These are phyloP conservation scores for Encarsia formosa DNA, from an alignment of 2,888 invertebrate genomes.

Conservation along the genomic window DNA sequence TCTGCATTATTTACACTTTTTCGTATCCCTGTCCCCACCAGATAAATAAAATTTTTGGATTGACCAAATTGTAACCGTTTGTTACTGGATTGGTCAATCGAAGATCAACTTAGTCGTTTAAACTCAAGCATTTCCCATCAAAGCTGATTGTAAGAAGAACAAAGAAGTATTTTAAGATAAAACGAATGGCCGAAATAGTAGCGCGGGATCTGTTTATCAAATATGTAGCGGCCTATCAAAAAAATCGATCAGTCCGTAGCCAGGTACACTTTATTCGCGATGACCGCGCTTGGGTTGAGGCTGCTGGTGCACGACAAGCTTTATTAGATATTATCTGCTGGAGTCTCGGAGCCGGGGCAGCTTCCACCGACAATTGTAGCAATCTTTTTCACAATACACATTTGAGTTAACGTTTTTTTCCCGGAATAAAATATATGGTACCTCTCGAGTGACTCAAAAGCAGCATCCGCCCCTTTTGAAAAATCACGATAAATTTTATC, in stretches of 20 bases:
- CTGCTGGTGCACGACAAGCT: slow-evolving; percentile 18
- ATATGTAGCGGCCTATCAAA: slow-evolving; percentile 17
- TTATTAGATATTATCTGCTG: slow-evolving; percentile 25
- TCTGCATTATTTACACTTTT: too few relatives aligned
- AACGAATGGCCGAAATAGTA: too few relatives aligned
- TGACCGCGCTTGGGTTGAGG: slow-evolving; percentile 11
- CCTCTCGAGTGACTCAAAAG: neutral
- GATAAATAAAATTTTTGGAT: too few relatives aligned
- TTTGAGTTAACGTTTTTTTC: slow-evolving; percentile 3
- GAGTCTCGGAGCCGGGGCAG: neutral
- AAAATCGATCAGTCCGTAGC: slow-evolving; percentile 25
- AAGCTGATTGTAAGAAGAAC: too few relatives aligned
- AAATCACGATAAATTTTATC: slow-evolving; percentile 27
- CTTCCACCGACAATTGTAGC: slow-evolving; percentile 27
- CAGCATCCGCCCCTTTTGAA: slow-evolving; percentile 14
- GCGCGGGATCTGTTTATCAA: slow-evolving; percentile 24
- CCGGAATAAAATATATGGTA: neutral
- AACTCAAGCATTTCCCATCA: too few relatives aligned
- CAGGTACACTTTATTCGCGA: slow-evolving; percentile 20
- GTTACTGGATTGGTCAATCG: too few relatives aligned
- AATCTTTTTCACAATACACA: slow-evolving; percentile 18
- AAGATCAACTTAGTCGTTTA: too few relatives aligned
- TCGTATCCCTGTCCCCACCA: too few relatives aligned
- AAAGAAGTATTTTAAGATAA: too few relatives aligned
- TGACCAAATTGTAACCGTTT: too few relatives aligned